phyloP scores from a whole-genome alignment of 1,140 invertebrate genomes.

The Pogonomyrmex barbatus region DNA sequence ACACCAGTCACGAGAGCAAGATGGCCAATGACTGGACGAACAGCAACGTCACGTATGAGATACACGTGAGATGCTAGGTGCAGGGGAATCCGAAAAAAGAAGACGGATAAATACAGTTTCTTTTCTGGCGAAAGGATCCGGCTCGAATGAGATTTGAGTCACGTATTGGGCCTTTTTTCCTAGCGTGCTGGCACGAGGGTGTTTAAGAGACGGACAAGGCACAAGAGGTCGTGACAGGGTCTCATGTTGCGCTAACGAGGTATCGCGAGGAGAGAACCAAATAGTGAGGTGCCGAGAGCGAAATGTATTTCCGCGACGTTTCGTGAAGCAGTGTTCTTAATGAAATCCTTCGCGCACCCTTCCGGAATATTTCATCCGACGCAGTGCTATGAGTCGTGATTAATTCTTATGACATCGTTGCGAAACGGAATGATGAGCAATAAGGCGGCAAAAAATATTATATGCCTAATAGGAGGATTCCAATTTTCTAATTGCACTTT shows the following conservation, averaged over 20 bases:
- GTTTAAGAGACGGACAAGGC: constrained; percentile 43
- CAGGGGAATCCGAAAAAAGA: constrained; percentile 52
- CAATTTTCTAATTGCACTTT: background rate
- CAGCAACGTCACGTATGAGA: constrained; percentile 60
- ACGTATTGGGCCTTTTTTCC: constrained; percentile 80
- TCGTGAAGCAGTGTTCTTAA: constrained; percentile 55
- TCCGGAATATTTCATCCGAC: constrained; percentile 33
- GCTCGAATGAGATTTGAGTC: constrained; percentile 84
- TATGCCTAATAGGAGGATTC: background rate
- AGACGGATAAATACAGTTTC: constrained; percentile 76
- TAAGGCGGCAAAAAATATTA: background rate
- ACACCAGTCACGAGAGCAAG: constrained; percentile 24
- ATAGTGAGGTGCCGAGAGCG: constrained; percentile 62
- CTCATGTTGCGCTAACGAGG: constrained; percentile 82
- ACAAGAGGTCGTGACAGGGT: constrained; percentile 64
- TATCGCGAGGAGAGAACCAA: constrained; percentile 76
- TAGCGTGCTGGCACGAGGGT: constrained; percentile 33
- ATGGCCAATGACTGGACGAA: constrained; percentile 41
- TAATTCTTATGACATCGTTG: background rate
- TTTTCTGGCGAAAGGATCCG: constrained; percentile 62
- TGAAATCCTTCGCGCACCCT: constrained; percentile 43
- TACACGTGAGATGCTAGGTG: constrained; percentile 48
- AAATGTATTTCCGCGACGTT: constrained; percentile 51
- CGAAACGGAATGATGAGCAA: background rate
- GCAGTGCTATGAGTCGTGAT: constrained; percentile 18